Percentiles rank a stretch among this genome's conserved stretches.
These are phyloP conservation scores for Knipowitschia caucasica DNA, from an alignment of 2,797 vertebrate species.

Conservation along the genomic window DNA sequence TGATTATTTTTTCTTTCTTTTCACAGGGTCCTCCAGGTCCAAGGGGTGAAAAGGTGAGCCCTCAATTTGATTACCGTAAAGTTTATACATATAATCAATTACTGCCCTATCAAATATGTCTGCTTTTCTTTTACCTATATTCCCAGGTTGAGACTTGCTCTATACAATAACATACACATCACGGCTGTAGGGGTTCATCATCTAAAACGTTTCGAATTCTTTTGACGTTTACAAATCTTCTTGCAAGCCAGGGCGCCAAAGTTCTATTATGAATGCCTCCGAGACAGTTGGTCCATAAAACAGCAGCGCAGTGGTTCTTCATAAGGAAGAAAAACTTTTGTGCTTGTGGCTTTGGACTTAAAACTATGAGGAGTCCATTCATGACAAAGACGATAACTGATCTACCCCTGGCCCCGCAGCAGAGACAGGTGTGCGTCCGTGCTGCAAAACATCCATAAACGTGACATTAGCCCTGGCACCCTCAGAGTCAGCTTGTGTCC, in stretches of 20 bases:
- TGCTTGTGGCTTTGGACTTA: conserved; percentile 22
- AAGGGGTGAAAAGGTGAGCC: conserved; percentile 95
- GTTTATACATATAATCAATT: background rate
- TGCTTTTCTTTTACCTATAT: conserved; percentile 4
- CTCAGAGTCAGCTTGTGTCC: no score
- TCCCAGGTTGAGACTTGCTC: conserved; percentile 8
- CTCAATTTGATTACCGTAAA: background rate
- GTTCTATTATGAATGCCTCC: conserved; percentile 48
- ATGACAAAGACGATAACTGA: conserved; percentile 23
- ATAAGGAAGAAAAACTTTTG: conserved; percentile 44
- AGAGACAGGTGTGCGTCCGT: conserved; percentile 11
- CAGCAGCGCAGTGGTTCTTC: conserved; percentile 53
- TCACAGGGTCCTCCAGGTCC: conserved; percentile 88
- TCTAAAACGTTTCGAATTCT: conserved; percentile 52
- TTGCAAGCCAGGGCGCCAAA: conserved; percentile 28
- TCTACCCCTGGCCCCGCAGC: conserved; percentile 12
- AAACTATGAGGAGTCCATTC: conserved; percentile 40
- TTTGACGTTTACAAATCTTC: conserved; percentile 48
- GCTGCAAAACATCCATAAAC: background rate
- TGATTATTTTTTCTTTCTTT: conserved; percentile 30
- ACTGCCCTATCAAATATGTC: background rate
- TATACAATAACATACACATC: conserved; percentile 22
- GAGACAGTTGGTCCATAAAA: conserved; percentile 59
- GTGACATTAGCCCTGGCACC: background rate
- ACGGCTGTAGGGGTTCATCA: conserved; percentile 29